Evolutionary conservation across 2,888 invertebrate genomes (phyloP).

Genomic region (Sepiola atlantica): DNA sequence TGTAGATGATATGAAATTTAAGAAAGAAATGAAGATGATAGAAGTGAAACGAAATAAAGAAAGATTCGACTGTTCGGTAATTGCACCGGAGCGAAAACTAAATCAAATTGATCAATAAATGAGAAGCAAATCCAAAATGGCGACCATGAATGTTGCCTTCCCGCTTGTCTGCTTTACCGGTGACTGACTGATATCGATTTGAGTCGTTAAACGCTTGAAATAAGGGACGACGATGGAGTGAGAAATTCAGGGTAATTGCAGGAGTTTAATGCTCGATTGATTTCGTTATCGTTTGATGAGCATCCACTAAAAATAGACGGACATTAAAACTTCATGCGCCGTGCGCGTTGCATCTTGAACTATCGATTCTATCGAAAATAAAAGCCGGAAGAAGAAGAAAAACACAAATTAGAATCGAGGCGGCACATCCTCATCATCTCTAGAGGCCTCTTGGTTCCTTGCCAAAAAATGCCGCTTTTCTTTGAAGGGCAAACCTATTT

Average conservation of each 20-base stretch:
- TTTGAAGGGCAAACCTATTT: too few species aligned
- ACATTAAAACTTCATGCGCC: neutral
- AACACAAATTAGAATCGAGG: neutral
- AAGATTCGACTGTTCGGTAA: too few species aligned
- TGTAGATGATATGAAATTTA: too few species aligned
- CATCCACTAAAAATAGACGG: neutral
- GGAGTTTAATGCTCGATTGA: neutral
- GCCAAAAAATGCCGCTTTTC: too few species aligned
- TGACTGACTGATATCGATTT: neutral
- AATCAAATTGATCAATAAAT: neutral
- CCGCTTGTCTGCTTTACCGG: neutral
- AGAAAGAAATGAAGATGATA: too few species aligned
- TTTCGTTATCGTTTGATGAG: neutral
- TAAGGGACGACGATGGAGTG: neutral
- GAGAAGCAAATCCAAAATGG: neutral
- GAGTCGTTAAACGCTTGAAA: neutral
- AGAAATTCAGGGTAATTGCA: neutral
- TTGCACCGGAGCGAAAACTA: neutral
- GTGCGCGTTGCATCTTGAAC: neutral
- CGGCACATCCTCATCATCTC: too few species aligned
- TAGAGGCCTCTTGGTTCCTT: too few species aligned
- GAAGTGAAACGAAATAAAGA: too few species aligned
- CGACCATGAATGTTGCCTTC: neutral
- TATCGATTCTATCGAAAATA: neutral
- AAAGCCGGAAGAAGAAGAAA: neutral